Base-by-base conservation (phyloP, 2,888 invertebrate genomes). In the Xestobium rufovillosum region DNA sequence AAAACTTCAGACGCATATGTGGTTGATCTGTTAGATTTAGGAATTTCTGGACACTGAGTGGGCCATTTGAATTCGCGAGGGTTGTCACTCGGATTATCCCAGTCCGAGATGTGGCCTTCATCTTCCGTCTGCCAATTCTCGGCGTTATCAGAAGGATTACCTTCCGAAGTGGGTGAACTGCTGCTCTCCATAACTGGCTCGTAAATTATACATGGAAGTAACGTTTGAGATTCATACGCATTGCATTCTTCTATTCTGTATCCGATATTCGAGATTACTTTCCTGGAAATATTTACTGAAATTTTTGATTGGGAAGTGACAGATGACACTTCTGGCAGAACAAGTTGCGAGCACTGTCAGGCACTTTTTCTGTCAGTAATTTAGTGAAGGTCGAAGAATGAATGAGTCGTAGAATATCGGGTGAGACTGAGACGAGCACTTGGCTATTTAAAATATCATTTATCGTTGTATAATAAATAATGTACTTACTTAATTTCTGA, bases 171-270 rank as follows among this genome's bases (percentile, higher is more conserved):
- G 8, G 45, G 33, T 17, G 51, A 47, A 37, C 48, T 49, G 23
- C 38, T 34, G 38, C 34, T 49, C 31, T 53, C 52, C 56, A 56
- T 53, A 25, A 47, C 47, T 30, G 56, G 49, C 30, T 56, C 51
- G 43, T 57, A 55, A 31, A 63, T 46, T 23, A 61, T 57, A 44
- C 64, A 65, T 30, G 45, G 43, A 45, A 50, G 49, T 30, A 37
- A 31, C 38, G 44, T 42, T 19, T 49, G 47, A 30, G 49, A 45
- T 34, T 54, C 51, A 44, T 45, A 42, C 12, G 51, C 44, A 8
- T 44, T 26, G 43, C 63, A 63, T 56, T 60, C 54, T 52, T 60
- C 59, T 31, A 63, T 42, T 41, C 43, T 45, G 40, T 58, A 63
- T 17, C 54, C 51, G 19, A 48, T 51, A 37, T 52, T 48, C 30